Conservation (phyloP, 2,113 vertebrate species). For the Trochalopteron elliotii region DNA sequence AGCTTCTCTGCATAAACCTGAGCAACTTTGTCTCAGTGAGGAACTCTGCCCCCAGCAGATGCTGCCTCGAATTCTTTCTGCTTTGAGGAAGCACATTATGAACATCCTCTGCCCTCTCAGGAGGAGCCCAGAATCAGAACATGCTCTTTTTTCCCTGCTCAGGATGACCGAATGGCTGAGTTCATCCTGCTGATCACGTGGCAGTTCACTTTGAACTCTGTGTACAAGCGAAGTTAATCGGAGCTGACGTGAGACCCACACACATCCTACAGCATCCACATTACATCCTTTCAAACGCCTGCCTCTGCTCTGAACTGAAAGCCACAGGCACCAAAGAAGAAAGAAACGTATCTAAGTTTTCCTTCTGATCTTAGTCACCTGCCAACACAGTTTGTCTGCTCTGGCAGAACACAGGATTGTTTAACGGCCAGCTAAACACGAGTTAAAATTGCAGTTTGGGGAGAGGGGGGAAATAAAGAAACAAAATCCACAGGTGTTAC, state of each 20-base stretch:
- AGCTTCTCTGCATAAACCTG: not conserved
- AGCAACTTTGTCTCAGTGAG: not conserved
- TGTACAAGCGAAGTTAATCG: not conserved
- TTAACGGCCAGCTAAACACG: not conserved
- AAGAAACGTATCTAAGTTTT: not conserved
- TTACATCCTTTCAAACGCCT: not conserved
- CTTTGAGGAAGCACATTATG: not conserved
- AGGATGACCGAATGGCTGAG: not conserved
- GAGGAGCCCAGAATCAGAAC: not conserved
- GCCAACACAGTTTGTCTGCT: not conserved
- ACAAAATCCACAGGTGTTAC: not conserved
- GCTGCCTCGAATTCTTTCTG: accelerated
- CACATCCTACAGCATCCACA: not conserved
- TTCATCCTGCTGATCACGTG: not conserved
- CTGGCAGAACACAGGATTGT: not conserved
- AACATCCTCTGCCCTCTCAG: not conserved
- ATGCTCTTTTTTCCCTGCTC: not conserved
- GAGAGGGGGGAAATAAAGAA: not conserved
- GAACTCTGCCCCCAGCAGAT: not conserved
- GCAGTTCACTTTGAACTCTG: not conserved
- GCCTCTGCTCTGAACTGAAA: not conserved
- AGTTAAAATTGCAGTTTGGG: not conserved
- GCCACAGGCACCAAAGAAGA: not conserved
- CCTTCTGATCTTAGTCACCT: slow-evolving; percentile 27
- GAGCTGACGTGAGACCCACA: not conserved